These are phyloP conservation scores for Sarcophaga rosellei DNA, from an alignment of 2,888 invertebrate genomes.

Conservation along the genomic window DNA sequence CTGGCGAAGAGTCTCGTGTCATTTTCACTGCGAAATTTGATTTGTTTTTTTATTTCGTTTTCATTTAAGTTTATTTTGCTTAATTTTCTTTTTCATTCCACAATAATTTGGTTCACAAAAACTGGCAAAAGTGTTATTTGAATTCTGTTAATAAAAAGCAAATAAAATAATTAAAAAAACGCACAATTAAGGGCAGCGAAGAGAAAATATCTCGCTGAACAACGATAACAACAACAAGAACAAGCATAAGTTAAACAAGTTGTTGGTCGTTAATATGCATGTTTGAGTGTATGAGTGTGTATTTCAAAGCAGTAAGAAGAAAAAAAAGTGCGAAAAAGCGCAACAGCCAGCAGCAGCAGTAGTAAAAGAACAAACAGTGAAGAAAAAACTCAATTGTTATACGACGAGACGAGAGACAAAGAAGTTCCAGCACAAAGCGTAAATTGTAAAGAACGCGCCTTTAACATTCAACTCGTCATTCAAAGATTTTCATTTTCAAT, in stretches of 20 bases:
- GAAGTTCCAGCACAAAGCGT: conserved; percentile 68
- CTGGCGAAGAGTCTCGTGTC: conserved; percentile 61
- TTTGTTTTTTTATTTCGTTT: conserved; percentile 60
- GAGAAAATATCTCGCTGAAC: conserved; percentile 45
- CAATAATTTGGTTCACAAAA: conserved; percentile 49
- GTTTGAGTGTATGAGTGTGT: conserved; percentile 41
- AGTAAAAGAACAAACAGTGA: conserved; percentile 37
- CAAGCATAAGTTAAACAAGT: conserved; percentile 55
- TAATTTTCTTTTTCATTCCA: conserved; percentile 61
- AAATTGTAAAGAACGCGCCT: conserved; percentile 66
- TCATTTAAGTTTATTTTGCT: conserved; percentile 63
- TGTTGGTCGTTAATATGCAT: conserved; percentile 11
- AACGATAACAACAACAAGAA: conserved; percentile 38
- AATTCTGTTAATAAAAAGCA: background rate
- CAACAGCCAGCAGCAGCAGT: conserved; percentile 43
- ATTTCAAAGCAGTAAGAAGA: conserved; percentile 31
- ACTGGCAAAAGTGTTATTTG: conserved; percentile 22
- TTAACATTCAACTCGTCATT: conserved; percentile 58
- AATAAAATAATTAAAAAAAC: conserved; percentile 32
- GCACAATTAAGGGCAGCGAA: conserved; percentile 36
- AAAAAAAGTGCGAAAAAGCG: conserved; percentile 67
- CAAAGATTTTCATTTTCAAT: conserved; percentile 31
- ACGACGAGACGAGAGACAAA: conserved; percentile 55
- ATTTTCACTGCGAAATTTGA: conserved; percentile 52
- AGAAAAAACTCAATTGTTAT: conserved; percentile 45